These are phyloP conservation scores for Centruroides vittatus DNA, from an alignment of 1,140 invertebrate species.

Conservation along the genomic window DNA sequence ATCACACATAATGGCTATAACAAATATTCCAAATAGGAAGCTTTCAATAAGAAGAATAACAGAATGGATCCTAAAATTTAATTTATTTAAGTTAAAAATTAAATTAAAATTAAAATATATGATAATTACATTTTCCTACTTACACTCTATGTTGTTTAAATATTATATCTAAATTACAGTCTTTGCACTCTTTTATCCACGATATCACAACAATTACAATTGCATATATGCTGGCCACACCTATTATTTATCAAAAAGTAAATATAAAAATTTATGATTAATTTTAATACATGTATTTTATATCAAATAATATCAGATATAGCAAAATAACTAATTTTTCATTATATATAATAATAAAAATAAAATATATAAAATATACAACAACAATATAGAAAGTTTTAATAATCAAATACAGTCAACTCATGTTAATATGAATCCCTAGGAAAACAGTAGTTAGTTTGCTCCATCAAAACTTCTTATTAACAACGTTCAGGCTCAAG, in stretches of 20 bases:
- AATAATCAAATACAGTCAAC: too few species aligned
- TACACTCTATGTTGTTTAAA: slow-evolving; percentile 61
- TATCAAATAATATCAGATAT: too few species aligned
- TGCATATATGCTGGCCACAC: slow-evolving; percentile 42
- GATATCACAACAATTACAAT: slow-evolving; percentile 52
- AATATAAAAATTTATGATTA: too few species aligned
- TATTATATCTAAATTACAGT: slow-evolving; percentile 47
- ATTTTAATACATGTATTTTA: too few species aligned
- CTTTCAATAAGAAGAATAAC: slow-evolving; percentile 70
- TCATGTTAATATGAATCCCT: too few species aligned
- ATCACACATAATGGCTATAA: slow-evolving; percentile 74
- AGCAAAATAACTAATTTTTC: too few species aligned
- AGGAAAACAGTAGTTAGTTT: too few species aligned
- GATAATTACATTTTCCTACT: slow-evolving; percentile 27
- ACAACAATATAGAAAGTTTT: too few species aligned
- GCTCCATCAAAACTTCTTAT: too few species aligned
- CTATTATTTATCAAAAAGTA: slow-evolving; percentile 19
- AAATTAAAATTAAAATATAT: slow-evolving; percentile 2
- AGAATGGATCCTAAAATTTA: slow-evolving; percentile 53
- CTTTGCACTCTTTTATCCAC: slow-evolving; percentile 56
- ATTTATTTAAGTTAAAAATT: slow-evolving; percentile 1
- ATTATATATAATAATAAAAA: too few species aligned
- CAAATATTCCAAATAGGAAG: slow-evolving; percentile 75
- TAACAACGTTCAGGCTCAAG: too few species aligned
- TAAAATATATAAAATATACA: too few species aligned